Percentiles rank a stretch among this genome's conserved stretches.
phyloP scores from a whole-genome alignment of 2,113 vertebrate species.

The Phodopus roborovskii region DNA sequence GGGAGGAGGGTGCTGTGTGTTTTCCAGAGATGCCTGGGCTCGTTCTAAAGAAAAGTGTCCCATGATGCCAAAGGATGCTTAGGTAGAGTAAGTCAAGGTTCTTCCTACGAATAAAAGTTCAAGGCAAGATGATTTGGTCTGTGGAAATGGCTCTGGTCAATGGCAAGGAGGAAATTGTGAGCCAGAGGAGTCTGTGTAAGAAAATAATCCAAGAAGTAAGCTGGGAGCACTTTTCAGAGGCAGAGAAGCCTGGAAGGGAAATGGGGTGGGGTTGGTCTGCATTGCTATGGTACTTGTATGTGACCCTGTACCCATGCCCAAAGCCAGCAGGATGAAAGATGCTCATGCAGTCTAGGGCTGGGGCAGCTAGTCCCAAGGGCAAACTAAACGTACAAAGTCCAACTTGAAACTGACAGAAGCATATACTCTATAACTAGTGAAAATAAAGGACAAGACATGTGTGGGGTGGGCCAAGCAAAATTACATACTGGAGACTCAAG shows the following conservation, averaged over 20 bases:
- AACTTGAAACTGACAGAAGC: not conserved
- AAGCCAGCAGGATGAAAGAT: not conserved
- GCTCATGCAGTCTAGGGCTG: not conserved
- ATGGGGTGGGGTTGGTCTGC: not conserved
- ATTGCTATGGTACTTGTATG: not conserved
- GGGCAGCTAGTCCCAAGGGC: not conserved
- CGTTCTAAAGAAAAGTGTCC: not conserved
- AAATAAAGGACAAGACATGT: not conserved
- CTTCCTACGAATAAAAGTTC: constrained; percentile 48
- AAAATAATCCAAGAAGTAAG: not conserved
- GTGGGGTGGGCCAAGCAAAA: not conserved
- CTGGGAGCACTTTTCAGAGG: not conserved
- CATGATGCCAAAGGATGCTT: not conserved
- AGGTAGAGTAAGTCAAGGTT: constrained; percentile 47
- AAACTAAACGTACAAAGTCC: not conserved
- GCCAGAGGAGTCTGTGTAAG: constrained; percentile 14
- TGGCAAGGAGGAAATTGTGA: constrained; percentile 9
- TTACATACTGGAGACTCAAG: not conserved
- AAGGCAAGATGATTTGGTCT: constrained; percentile 52
- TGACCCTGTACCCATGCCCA: not conserved
- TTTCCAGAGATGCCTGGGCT: not conserved
- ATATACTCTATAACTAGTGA: not conserved
- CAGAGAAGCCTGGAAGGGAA: not conserved
- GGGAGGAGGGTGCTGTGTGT: not conserved
- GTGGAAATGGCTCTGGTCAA: constrained; percentile 9